Evolutionary conservation across 2,888 invertebrate genomes (phyloP), one percentile per base, ranked within the genome.

Genomic region (Subacronicta megacephala): DNA sequence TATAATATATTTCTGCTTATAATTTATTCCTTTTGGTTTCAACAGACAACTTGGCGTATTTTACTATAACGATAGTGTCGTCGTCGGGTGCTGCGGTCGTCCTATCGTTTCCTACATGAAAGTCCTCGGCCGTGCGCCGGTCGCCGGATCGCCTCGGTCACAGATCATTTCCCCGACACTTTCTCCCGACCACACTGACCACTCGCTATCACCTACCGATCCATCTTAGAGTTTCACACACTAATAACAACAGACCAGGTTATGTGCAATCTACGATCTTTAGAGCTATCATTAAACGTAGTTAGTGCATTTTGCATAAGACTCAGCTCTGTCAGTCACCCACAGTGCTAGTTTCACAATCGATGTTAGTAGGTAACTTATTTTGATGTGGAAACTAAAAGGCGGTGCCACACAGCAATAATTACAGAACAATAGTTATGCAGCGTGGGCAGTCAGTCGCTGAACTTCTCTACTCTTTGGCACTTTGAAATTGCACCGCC

Each of bases 141-240:
- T n/a, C n/a, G n/a, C n/a, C 61, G 62, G 69, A 60, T 53, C 61
- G 62, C 71, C 61, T 54, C 72, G 70, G 77, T 78, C 69, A 77
- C 79, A 62, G 75, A 80, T 78, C 77, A 72, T 75, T 83, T 82
- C 76, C 72, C 66, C 49, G 59, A 57, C 68, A 74, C 82, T 83
- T 83, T 83, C 83, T 62, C 79, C 63, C 53, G 66, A 66, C 72
- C 80, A 52, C 75, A 63, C 64, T 66, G 72, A 67, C 74, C 75
- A 51, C 60, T 65, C 61, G 56, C 57, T 62, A 56, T 51, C 63
- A 36, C 33, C 72, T 49, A 44, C 45, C 42, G 53, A 54, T 42
- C 56, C 51, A 17, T 57, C 51, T 66, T 43, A 33, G 49, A 58
- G 51, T 46, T 72, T 58, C 42, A 52, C 51, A 45, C 10, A 62